Evolutionary conservation across 2,888 invertebrate genomes (phyloP).

Genomic region (Abrostola tripartita): DNA sequence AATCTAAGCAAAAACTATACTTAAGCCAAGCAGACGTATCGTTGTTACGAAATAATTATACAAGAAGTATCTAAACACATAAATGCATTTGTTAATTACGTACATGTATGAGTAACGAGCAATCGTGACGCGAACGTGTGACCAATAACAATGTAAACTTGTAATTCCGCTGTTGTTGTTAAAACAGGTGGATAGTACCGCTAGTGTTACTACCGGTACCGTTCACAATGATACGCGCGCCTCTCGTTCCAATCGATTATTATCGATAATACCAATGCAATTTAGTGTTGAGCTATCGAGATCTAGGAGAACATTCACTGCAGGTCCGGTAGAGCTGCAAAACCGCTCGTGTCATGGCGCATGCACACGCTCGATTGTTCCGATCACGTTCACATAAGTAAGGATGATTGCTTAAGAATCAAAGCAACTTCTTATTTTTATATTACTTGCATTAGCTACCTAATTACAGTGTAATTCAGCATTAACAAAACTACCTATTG

Average conservation of each 20-base stretch:
- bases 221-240: conserved; percentile 70
- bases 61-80: conserved; percentile 10
- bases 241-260: conserved; percentile 71
- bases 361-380: conserved; percentile 27
- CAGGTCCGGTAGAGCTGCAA: conserved; percentile 11
- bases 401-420: conserved; percentile 45
- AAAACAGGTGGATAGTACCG: conserved; percentile 77
- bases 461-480: background rate
- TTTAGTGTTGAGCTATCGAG: conserved; percentile 64
- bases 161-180: conserved; percentile 63
- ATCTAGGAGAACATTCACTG: conserved; percentile 53
- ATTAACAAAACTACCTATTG: background rate
- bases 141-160: conserved; percentile 54
- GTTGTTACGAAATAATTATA: conserved; percentile 8
- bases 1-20: conserved; percentile 21
- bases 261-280: conserved; percentile 72
- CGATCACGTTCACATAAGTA: conserved; percentile 42
- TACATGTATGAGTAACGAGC: conserved; percentile 41
- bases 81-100: conserved; percentile 17
- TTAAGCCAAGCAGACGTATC: conserved; percentile 7
- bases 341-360: conserved; percentile 8
- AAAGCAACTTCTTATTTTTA: conserved; percentile 18
- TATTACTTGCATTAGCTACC: conserved; percentile 9
- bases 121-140: conserved; percentile 50
- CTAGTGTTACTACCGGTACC: conserved; percentile 79